A percentile compares a stretch with the other conserved stretches of the same genome.
phyloP scores from a whole-genome alignment of 2,113 vertebrate genomes.

The Lynx canadensis region DNA sequence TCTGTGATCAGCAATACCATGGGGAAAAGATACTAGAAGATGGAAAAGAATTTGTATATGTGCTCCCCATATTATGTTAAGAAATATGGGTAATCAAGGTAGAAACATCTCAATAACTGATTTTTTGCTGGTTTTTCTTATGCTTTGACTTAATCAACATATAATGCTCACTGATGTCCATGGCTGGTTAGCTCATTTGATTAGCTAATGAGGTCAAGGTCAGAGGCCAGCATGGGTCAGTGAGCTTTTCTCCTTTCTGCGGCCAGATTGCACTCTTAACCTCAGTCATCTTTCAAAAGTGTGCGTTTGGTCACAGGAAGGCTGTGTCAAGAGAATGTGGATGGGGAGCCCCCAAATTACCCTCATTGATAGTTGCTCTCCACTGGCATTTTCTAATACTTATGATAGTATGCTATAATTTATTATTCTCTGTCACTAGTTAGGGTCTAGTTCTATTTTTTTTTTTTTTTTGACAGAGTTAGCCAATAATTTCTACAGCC shows the following conservation, averaged over 20 bases:
- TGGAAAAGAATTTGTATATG: not conserved
- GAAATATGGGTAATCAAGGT: not conserved
- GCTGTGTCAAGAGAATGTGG: conserved; percentile 33
- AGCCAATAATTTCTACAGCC: not conserved
- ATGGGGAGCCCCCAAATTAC: not conserved
- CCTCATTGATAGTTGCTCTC: not conserved
- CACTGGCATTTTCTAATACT: not conserved
- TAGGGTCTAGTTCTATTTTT: not conserved
- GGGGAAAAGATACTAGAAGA: not conserved
- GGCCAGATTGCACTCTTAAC: conserved; percentile 59
- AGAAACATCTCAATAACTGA: not conserved
- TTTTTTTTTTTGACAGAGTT: not conserved
- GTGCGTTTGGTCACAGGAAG: conserved; percentile 58
- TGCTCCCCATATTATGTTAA: not conserved
- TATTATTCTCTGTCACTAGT: conserved; percentile 4
- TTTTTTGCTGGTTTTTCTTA: conserved; percentile 29
- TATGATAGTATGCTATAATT: not conserved
- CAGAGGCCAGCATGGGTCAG: conserved; percentile 72
- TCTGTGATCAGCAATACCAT: not conserved
- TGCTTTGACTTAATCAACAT: conserved; percentile 57
- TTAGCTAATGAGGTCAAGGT: conserved; percentile 75
- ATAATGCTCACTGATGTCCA: conserved; percentile 52
- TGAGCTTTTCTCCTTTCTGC: conserved; percentile 66
- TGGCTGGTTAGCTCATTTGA: conserved; percentile 64
- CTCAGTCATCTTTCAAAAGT: conserved; percentile 68